phyloP scores from a whole-genome alignment of 2,888 invertebrate genomes.

The Lochmaea crataegi region DNA sequence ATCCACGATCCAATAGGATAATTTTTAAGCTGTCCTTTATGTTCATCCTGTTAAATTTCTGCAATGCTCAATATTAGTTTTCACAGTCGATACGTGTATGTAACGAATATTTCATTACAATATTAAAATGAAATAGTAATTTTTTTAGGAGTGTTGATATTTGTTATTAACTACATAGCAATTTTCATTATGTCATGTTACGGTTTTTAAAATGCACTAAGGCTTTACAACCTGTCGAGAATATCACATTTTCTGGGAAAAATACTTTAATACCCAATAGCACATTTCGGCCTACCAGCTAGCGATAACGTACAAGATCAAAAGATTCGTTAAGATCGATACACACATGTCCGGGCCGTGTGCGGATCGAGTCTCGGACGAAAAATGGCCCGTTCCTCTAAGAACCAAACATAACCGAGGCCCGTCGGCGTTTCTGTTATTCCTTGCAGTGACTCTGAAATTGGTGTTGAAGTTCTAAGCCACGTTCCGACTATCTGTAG shows the following conservation, averaged over 20 bases:
- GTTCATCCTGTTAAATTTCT: too few species aligned
- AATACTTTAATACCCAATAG: background rate
- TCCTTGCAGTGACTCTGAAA: too few species aligned
- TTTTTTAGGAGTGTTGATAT: constrained; percentile 1
- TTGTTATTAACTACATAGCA: constrained; percentile 1
- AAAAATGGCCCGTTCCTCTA: too few species aligned
- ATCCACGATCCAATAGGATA: background rate
- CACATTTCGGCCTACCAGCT: background rate
- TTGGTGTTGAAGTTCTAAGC: background rate
- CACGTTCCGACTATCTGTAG: too few species aligned
- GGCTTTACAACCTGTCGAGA: background rate
- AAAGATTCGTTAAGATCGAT: too few species aligned
- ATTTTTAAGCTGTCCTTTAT: background rate
- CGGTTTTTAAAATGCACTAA: constrained; percentile 1
- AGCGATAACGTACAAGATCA: background rate
- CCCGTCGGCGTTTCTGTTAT: too few species aligned
- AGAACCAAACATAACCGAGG: too few species aligned
- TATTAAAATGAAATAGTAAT: background rate
- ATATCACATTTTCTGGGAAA: background rate
- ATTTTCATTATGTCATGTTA: constrained; percentile 3
- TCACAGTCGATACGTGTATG: background rate
- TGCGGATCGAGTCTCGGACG: too few species aligned
- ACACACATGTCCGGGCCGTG: too few species aligned
- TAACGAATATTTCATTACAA: background rate
- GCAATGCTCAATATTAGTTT: background rate